Conservation (phyloP, 2,113 vertebrate genomes). For the Catagonus wagneri region DNA sequence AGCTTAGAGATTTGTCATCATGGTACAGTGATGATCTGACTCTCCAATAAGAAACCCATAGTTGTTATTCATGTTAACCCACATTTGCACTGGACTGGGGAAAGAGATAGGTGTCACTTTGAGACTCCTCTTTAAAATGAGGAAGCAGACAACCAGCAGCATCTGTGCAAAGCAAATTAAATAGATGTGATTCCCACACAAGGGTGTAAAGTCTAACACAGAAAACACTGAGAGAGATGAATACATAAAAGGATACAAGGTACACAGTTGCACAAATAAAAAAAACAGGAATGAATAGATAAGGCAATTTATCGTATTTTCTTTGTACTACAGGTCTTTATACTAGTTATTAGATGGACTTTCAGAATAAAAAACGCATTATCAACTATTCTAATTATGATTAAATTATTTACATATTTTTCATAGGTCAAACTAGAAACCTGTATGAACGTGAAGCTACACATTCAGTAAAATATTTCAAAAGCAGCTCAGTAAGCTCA, state of each 20-base stretch:
- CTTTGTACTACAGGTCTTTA: background rate
- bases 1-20: background rate
- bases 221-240: background rate
- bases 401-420: background rate
- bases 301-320: background rate
- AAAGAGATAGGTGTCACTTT: background rate
- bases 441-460: background rate
- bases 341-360: background rate
- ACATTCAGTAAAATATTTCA: conserved; percentile 24
- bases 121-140: background rate
- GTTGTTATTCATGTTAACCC: background rate
- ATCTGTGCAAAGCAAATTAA: background rate
- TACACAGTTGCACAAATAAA: background rate
- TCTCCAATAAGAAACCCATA: background rate
- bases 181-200: background rate
- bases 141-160: background rate
- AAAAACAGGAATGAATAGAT: background rate
- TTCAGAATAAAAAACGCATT: conserved; percentile 28
- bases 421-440: conserved; percentile 36
- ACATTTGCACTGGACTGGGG: background rate
- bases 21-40: background rate
- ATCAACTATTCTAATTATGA: background rate
- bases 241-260: background rate
- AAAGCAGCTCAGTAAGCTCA: conserved; percentile 45
- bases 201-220: background rate